These are phyloP conservation scores for Oxyteleia sp. DNA, from an alignment of 2,888 invertebrate species.

Conservation along the genomic window DNA sequence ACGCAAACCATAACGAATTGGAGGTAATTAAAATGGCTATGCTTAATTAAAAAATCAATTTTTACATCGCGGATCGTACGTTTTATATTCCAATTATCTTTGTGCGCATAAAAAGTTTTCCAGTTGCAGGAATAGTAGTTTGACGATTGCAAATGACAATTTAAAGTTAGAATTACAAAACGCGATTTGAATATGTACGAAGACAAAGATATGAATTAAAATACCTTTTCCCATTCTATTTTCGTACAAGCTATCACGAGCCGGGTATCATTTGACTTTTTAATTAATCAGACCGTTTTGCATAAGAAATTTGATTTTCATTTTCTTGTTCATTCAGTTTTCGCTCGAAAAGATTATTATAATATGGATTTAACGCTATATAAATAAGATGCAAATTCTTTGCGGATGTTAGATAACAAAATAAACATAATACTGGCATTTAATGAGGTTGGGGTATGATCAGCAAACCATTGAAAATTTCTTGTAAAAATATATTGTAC, in stretches of 20 bases:
- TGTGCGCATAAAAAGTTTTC: too few relatives aligned
- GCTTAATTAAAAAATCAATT: not conserved
- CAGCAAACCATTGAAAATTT: too few relatives aligned
- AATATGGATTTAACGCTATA: too few relatives aligned
- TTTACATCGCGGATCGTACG: not conserved
- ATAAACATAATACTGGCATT: too few relatives aligned
- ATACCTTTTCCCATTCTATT: slow-evolving; percentile 3
- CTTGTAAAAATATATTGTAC: too few relatives aligned
- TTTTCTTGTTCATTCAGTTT: too few relatives aligned
- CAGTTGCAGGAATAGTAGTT: not conserved
- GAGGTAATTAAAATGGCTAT: slow-evolving; percentile 31
- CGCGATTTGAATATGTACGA: not conserved
- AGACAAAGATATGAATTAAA: slow-evolving; percentile 8
- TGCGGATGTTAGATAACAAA: too few relatives aligned
- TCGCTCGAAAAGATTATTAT: too few relatives aligned
- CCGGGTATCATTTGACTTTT: slow-evolving; percentile 9
- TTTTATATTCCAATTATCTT: not conserved
- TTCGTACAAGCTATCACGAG: slow-evolving; percentile 2
- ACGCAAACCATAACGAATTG: slow-evolving; percentile 35
- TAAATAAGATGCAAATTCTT: too few relatives aligned
- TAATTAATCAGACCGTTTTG: not conserved
- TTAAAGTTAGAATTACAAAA: slow-evolving; percentile 13
- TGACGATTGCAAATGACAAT: not conserved
- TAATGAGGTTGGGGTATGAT: too few relatives aligned
- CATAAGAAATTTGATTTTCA: too few relatives aligned